Evolutionary conservation across 2,113 vertebrate species (phyloP).

Genomic region (Coregonus clupeaformis): DNA sequence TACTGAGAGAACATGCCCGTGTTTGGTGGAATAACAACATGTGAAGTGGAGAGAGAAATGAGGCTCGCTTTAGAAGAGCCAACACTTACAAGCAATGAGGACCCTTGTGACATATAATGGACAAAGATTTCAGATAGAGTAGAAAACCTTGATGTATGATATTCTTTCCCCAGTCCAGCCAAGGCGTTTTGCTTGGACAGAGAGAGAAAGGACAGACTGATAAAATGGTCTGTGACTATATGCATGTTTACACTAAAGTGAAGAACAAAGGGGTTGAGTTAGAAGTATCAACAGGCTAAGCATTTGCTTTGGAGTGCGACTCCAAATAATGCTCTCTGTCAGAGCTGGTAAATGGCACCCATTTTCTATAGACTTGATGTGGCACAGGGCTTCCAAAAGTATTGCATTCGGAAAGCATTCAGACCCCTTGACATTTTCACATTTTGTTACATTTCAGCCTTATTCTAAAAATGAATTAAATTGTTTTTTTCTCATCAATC

Average conservation of each 20-base stretch:
- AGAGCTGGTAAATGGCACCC: too few species aligned
- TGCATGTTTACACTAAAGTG: not conserved
- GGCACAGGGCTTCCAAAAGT: too few species aligned
- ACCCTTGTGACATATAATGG: not conserved
- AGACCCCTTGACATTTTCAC: too few species aligned
- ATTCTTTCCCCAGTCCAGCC: not conserved
- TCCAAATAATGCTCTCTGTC: not conserved
- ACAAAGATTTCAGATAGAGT: not conserved
- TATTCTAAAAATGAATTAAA: too few species aligned
- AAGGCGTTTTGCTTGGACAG: not conserved
- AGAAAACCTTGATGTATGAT: not conserved
- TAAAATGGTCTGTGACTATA: not conserved
- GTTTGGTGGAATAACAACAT: not conserved
- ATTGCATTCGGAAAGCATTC: too few species aligned
- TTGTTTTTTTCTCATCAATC: too few species aligned
- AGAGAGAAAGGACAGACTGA: not conserved
- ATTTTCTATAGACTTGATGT: too few species aligned
- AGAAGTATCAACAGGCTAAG: not conserved
- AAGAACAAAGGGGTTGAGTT: too few species aligned
- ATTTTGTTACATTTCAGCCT: too few species aligned
- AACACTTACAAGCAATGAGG: slow-evolving; percentile 4
- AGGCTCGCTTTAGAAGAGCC: slow-evolving; percentile 3
- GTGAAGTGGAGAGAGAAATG: not conserved
- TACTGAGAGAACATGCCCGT: not conserved
- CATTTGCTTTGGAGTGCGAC: not conserved